phyloP scores from a whole-genome alignment of 2,888 invertebrate genomes.

The Cryptocephalus primarius region DNA sequence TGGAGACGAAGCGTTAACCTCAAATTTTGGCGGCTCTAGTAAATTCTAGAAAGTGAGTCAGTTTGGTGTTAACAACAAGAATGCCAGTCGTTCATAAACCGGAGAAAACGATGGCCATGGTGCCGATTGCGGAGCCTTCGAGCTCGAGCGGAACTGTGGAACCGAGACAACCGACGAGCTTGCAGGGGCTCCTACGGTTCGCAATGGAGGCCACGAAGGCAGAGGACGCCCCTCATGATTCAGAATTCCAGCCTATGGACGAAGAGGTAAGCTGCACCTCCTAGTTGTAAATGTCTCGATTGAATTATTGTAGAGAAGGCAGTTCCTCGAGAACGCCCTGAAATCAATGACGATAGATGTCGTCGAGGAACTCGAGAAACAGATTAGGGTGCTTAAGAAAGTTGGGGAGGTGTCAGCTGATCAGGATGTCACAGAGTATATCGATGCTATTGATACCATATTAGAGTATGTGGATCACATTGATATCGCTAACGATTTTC shows the following conservation, averaged over 20 bases:
- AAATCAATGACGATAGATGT: conserved; percentile 60
- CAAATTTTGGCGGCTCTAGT: too few species aligned
- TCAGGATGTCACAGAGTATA: conserved; percentile 46
- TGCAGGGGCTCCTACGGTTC: conserved; percentile 52
- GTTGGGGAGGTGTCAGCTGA: conserved; percentile 38
- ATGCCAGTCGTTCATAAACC: conserved; percentile 8
- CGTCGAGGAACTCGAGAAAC: conserved; percentile 50
- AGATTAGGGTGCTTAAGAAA: conserved; percentile 48
- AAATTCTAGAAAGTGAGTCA: too few species aligned
- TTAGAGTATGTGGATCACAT: conserved; percentile 61
- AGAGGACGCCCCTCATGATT: conserved; percentile 45
- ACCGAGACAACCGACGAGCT: conserved; percentile 30
- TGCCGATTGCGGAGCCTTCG: conserved; percentile 2
- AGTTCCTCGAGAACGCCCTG: conserved; percentile 62
- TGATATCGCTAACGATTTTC: conserved; percentile 75
- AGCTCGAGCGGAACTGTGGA: background rate
- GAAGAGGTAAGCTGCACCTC: conserved; percentile 42
- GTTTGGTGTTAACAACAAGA: background rate
- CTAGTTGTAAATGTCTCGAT: background rate
- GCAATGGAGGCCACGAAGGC: conserved; percentile 56
- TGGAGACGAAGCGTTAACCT: too few species aligned
- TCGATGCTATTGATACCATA: conserved; percentile 55
- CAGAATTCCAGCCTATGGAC: conserved; percentile 47
- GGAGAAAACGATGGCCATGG: conserved; percentile 6
- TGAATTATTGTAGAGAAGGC: conserved; percentile 46